Conservation (phyloP, 2,797 vertebrate genomes). For the Brachyalestes nurse region DNA sequence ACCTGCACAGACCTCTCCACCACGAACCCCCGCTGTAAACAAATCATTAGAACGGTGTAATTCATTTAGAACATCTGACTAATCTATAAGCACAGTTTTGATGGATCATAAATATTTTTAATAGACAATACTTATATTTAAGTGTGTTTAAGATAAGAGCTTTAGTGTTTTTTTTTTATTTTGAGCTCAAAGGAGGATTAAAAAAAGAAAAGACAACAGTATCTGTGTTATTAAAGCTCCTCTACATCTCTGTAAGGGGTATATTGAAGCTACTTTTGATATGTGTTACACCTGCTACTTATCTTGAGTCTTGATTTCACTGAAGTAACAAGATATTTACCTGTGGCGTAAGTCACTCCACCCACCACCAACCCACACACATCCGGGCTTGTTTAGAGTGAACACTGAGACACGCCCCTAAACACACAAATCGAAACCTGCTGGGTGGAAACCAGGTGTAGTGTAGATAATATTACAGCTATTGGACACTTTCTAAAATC, state of each 20-base stretch:
- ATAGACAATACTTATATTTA: no score
- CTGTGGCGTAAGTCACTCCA: background rate
- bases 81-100: no score
- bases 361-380: background rate
- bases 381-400: background rate
- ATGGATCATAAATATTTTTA: no score
- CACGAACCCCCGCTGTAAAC: no score
- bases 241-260: background rate
- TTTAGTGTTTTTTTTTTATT: no score
- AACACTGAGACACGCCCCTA: conserved; percentile 15
- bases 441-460: background rate
- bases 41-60: no score
- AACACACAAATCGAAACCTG: background rate
- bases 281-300: no score
- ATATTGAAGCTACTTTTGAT: background rate
- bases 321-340: background rate
- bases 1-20: no score
- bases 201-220: no score
- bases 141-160: no score
- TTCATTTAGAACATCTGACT: no score
- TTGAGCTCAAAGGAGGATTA: no score
- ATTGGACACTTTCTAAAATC: background rate
- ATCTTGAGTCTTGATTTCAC: background rate
- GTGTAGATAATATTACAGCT: background rate
- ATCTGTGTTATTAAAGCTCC: background rate